Conservation (phyloP, 2,797 vertebrate species). For the Acipenser ruthenus region DNA sequence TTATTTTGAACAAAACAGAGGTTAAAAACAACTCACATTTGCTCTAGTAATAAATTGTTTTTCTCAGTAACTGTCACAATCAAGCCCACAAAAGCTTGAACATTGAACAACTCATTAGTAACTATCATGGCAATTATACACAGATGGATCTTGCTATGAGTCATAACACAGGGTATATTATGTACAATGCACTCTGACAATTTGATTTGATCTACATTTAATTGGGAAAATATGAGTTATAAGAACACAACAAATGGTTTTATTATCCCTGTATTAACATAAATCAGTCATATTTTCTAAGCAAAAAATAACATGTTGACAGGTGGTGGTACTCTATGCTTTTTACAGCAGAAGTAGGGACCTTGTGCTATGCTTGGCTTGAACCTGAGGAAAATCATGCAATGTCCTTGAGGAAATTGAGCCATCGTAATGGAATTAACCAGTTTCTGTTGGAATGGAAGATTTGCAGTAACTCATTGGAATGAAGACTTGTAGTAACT, state of each 20-base stretch:
- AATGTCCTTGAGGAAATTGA: too few species aligned
- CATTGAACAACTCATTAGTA: constrained; percentile 19
- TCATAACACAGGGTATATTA: constrained; percentile 25
- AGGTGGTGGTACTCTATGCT: not conserved
- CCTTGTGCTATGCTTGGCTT: too few species aligned
- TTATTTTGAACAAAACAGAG: not conserved
- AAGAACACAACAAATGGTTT: not conserved
- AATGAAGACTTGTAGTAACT: too few species aligned
- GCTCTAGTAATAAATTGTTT: constrained; percentile 10
- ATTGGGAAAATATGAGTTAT: constrained; percentile 6
- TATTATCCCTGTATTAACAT: too few species aligned
- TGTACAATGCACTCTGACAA: constrained; percentile 17
- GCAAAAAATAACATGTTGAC: too few species aligned
- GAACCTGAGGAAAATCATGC: too few species aligned
- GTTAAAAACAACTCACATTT: constrained; percentile 1
- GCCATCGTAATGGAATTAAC: too few species aligned
- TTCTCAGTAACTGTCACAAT: constrained; percentile 19
- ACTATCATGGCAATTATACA: constrained; percentile 24
- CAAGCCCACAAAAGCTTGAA: constrained; percentile 11
- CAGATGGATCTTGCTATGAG: constrained; percentile 34
- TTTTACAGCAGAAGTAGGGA: not conserved
- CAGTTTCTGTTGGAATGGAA: too few species aligned
- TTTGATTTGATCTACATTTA: constrained; percentile 9
- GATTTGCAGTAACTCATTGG: too few species aligned
- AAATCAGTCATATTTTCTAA: too few species aligned